Base-by-base conservation (phyloP, 2,888 invertebrate genomes). In the Drosophila koepferae region DNA sequence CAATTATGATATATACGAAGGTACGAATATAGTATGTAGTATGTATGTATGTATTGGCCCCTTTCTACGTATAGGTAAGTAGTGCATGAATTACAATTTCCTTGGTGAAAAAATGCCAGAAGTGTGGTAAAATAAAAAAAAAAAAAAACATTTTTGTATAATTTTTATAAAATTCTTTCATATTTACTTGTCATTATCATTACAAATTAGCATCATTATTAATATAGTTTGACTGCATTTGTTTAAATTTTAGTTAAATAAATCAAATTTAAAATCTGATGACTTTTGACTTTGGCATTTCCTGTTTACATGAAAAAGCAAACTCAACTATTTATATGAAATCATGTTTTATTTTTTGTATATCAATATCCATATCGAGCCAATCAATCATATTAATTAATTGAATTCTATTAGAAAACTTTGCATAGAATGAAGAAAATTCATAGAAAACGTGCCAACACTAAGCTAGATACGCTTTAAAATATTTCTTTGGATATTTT, bases 401-500 rank as follows among this genome's bases (percentile, higher is more conserved):
- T 44, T 58, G 58, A 44, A 58, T 31, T 58, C 43, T 58, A 43
- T 58, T 43, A 34, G 43, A 56, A 18, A 31, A 41, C 8, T 43
- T 54, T 23, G 53, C 31, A 56, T 41, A 41, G 41, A 12, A 43
- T 31, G 31, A 41, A 18, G 9, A 3, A 31, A 55, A 12, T 40
- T 55, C n/a, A 40, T n/a, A 23, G 7, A 40, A 10, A 10, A 12
- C 31, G 31, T 20, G 43, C 28, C 8, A 56, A 18, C 14, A 3
- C 23, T n/a, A 3, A 12, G 46, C 20, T n/a, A 60, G 38, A 60
- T 40, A 60, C 40, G 60, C 59, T 59, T 59, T 48, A 48, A 48
- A 28, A 28, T 59, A 46, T 28, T 60, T 31, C 28, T 54, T 60
- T 73, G 56, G 55, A 69, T 74, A 67, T 63, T 46, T 10, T 6